Percentiles rank a stretch among this genome's conserved stretches.
Conservation (phyloP, 2,113 vertebrate species). For the Mormyrus lacerda region DNA sequence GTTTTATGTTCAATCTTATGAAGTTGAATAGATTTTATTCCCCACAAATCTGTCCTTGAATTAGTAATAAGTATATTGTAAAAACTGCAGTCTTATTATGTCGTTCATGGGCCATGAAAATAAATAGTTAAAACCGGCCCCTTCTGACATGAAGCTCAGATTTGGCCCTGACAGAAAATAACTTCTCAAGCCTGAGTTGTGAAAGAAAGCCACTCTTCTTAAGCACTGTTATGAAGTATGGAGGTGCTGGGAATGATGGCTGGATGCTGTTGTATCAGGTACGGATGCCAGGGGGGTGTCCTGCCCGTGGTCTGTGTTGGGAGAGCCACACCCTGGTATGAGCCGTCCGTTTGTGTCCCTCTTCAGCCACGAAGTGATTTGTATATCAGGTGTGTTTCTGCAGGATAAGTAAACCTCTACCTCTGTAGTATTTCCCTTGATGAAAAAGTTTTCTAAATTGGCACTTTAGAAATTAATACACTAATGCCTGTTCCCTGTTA, state of each 20-base stretch:
- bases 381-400: slow-evolving; percentile 19
- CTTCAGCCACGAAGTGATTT: not conserved
- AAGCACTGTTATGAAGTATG: not conserved
- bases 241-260: not conserved
- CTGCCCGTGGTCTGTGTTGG: not conserved
- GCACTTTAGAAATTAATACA: not conserved
- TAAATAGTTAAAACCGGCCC: not conserved
- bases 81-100: not conserved
- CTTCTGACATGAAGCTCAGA: not conserved
- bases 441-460: not conserved
- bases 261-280: not conserved
- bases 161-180: not conserved
- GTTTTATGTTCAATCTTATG: not conserved
- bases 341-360: not conserved
- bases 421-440: not conserved
- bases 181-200: not conserved
- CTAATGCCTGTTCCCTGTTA: not conserved
- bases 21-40: not conserved
- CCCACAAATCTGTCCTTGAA: not conserved
- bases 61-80: not conserved
- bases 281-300: not conserved
- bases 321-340: not conserved
- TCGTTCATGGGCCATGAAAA: not conserved
- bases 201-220: not conserved
- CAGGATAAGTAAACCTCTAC: not conserved